Conservation (phyloP, 2,797 vertebrate genomes). For the Myotis planiceps region DNA sequence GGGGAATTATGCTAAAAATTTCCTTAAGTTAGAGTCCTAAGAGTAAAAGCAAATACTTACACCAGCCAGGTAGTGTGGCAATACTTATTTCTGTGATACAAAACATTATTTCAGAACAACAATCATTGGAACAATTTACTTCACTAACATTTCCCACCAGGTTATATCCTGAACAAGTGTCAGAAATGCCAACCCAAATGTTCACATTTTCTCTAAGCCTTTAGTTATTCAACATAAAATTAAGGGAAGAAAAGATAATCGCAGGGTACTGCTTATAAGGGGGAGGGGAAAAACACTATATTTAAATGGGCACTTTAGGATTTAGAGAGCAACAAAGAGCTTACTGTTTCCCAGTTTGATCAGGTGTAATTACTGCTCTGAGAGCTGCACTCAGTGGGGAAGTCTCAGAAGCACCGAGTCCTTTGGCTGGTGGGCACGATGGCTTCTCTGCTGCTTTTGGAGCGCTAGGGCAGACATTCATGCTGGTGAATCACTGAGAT, state of each 20-base stretch:
- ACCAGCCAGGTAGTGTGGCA: neutral
- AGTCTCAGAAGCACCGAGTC: neutral
- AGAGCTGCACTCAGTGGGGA: neutral
- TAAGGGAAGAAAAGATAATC: neutral
- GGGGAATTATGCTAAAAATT: neutral
- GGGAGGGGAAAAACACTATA: neutral
- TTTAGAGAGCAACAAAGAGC: neutral
- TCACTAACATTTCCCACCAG: neutral
- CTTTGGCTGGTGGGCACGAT: neutral
- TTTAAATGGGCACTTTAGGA: neutral
- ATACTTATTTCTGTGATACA: neutral
- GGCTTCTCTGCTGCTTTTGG: neutral
- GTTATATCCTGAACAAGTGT: neutral
- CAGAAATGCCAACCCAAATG: neutral
- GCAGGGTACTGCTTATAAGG: neutral
- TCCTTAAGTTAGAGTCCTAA: neutral
- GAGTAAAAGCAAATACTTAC: neutral
- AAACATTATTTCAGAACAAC: neutral
- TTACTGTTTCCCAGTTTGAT: neutral
- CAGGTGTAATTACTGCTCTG: neutral
- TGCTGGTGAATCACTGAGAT: too few relatives aligned
- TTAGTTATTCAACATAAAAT: neutral
- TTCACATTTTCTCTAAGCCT: neutral
- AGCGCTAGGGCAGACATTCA: neutral
- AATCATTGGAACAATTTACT: neutral